Percentiles rank a stretch among this genome's conserved stretches.
Evolutionary conservation across 1,140 invertebrate species (phyloP).

Genomic region (Diplogasteroides magnus): DNA sequence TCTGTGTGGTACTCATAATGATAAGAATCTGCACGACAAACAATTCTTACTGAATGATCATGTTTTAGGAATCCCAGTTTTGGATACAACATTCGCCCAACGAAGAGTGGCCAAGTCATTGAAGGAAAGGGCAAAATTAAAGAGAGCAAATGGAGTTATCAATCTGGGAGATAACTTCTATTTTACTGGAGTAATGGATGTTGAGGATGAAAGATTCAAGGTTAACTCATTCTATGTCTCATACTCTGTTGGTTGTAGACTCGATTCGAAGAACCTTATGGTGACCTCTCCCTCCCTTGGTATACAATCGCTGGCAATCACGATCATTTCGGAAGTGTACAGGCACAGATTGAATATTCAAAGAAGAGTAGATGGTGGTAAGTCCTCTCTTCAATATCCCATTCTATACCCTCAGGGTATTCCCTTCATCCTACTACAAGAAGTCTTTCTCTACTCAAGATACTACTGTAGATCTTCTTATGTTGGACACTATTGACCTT

Average conservation of each 20-base stretch:
- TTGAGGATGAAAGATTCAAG: constrained; percentile 37
- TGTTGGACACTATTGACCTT: constrained; percentile 59
- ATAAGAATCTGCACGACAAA: constrained; percentile 2
- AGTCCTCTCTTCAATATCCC: background rate
- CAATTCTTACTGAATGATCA: background rate
- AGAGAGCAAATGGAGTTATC: constrained; percentile 27
- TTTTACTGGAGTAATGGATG: constrained; percentile 38
- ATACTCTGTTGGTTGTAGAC: constrained; percentile 1
- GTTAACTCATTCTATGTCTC: constrained; percentile 4
- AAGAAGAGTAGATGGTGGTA: constrained; percentile 57
- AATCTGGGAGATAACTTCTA: constrained; percentile 44
- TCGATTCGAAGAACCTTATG: constrained; percentile 31
- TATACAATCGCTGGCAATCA: constrained; percentile 61
- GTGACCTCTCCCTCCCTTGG: constrained; percentile 55
- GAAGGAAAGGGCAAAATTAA: constrained; percentile 18
- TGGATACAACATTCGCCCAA: constrained; percentile 36
- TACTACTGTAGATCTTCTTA: constrained; percentile 56
- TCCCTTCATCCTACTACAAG: constrained; percentile 58
- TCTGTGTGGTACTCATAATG: background rate
- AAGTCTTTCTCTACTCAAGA: constrained; percentile 39
- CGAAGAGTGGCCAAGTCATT: constrained; percentile 31
- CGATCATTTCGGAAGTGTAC: constrained; percentile 59
- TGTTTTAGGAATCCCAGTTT: constrained; percentile 31
- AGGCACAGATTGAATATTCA: constrained; percentile 57
- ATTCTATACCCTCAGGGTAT: constrained; percentile 51